These are phyloP conservation scores for Motacilla tschutschensis DNA, from an alignment of 2,113 vertebrate genomes.

Conservation along the genomic window DNA sequence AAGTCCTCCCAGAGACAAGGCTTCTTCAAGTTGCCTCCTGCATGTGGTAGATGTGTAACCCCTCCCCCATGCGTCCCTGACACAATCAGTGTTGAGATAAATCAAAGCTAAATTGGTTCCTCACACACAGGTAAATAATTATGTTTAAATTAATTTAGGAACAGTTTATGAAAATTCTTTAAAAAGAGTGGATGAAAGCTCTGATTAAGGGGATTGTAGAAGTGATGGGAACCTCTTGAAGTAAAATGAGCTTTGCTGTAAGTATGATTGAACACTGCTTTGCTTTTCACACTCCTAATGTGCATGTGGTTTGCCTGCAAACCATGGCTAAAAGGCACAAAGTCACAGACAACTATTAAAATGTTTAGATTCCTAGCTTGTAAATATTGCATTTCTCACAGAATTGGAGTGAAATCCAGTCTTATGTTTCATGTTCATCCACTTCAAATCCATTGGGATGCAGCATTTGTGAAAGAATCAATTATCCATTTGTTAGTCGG, in stretches of 20 bases:
- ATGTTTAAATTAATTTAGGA: not conserved
- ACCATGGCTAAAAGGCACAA: constrained; percentile 52
- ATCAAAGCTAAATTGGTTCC: not conserved
- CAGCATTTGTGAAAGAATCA: constrained; percentile 82
- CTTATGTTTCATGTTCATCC: constrained; percentile 66
- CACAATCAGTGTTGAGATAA: not conserved
- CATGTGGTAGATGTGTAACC: fast-evolving
- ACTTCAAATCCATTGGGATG: constrained; percentile 70
- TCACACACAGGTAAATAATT: not conserved
- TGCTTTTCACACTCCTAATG: constrained; percentile 65
- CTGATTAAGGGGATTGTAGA: not conserved
- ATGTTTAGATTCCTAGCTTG: constrained; percentile 30
- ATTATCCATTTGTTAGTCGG: constrained; percentile 84
- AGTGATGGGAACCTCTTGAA: not conserved
- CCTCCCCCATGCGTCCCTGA: not conserved
- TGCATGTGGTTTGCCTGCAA: constrained; percentile 22
- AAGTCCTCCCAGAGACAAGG: not conserved
- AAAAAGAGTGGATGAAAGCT: not conserved
- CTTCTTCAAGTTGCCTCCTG: not conserved
- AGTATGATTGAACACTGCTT: constrained; percentile 30
- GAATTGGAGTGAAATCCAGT: constrained; percentile 42
- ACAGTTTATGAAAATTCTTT: not conserved
- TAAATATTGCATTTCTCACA: constrained; percentile 52
- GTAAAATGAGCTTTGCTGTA: constrained; percentile 30
- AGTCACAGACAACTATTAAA: constrained; percentile 30